A percentile compares a stretch with the other conserved stretches of the same genome.
phyloP scores from a whole-genome alignment of 53 echinoderm and acorn worm species.

The Mesocentrotus franciscanus region DNA sequence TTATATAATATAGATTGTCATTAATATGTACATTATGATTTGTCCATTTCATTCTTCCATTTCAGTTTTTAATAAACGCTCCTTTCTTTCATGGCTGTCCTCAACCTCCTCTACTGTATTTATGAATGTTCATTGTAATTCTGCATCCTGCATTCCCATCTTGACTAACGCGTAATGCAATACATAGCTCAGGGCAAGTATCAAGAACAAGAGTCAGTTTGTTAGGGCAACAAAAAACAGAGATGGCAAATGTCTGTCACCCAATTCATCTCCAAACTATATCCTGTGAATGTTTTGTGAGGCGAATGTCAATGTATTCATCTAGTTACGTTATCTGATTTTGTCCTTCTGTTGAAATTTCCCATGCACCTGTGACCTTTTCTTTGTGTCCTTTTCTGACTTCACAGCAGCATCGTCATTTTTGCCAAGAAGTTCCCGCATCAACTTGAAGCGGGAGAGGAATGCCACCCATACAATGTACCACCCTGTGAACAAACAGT shows the following conservation, averaged over 20 bases:
- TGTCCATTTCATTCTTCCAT: neutral
- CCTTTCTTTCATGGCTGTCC: neutral
- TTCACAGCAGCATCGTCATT: constrained; percentile 59
- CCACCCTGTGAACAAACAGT: constrained; percentile 77
- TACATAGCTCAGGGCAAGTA: neutral
- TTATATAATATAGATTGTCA: neutral
- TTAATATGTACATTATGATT: neutral
- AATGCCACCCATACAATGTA: constrained; percentile 96
- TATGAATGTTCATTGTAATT: neutral
- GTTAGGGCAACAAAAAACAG: neutral
- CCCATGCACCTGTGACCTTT: neutral
- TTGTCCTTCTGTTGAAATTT: constrained; percentile 59
- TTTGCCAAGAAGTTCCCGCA: constrained; percentile 86
- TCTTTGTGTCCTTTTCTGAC: constrained; percentile 25
- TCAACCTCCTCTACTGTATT: neutral
- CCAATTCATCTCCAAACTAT: neutral
- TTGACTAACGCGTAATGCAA: neutral
- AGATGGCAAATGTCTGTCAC: neutral
- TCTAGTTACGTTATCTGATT: constrained; percentile 14
- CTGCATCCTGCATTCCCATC: neutral
- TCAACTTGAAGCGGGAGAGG: constrained; percentile 93
- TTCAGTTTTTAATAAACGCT: neutral
- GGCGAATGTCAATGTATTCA: neutral
- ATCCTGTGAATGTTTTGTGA: neutral
- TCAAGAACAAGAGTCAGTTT: neutral